Percentiles rank a stretch among this genome's conserved stretches.
phyloP scores from a whole-genome alignment of 2,888 invertebrate species.

The Chromoteleia sp. region DNA sequence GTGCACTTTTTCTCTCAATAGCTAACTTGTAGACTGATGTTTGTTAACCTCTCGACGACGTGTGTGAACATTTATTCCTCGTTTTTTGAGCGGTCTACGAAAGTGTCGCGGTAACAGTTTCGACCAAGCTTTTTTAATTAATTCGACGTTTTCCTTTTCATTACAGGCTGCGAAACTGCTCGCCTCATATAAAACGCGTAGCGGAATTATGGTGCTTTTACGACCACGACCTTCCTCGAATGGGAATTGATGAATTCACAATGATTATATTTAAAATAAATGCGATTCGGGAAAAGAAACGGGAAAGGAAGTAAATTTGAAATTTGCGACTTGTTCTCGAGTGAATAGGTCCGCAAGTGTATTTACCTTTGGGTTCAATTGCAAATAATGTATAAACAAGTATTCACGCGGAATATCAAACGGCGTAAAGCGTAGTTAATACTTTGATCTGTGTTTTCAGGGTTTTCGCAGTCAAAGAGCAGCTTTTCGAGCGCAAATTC shows the following conservation, averaged over 20 bases:
- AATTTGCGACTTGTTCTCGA: slow-evolving; percentile 26
- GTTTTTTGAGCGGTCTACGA: not conserved
- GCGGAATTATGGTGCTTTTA: slow-evolving; percentile 49
- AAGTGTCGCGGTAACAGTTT: slow-evolving; percentile 36
- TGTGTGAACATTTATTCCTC: slow-evolving; percentile 1
- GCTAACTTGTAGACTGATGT: slow-evolving; percentile 35
- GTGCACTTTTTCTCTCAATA: slow-evolving; percentile 23
- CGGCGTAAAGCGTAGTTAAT: slow-evolving; percentile 51
- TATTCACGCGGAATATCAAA: slow-evolving; percentile 47
- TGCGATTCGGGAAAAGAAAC: not conserved
- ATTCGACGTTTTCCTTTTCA: slow-evolving; percentile 59
- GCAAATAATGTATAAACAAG: slow-evolving; percentile 54
- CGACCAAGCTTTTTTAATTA: slow-evolving; percentile 64
- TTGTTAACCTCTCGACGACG: slow-evolving; percentile 33
- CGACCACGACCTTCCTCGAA: slow-evolving; percentile 32
- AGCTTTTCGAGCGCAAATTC: slow-evolving; percentile 80
- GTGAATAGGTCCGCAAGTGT: slow-evolving; percentile 1
- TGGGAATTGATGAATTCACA: slow-evolving; percentile 56
- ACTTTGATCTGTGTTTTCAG: slow-evolving; percentile 75
- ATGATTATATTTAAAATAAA: slow-evolving; percentile 28
- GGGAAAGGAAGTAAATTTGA: slow-evolving; percentile 4
- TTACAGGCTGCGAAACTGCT: slow-evolving; percentile 51
- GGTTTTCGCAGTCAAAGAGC: slow-evolving; percentile 81
- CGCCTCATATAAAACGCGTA: slow-evolving; percentile 44
- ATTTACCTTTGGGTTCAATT: slow-evolving; percentile 38